Conservation (phyloP, 2,888 invertebrate species). For the Catocala fraxini region DNA sequence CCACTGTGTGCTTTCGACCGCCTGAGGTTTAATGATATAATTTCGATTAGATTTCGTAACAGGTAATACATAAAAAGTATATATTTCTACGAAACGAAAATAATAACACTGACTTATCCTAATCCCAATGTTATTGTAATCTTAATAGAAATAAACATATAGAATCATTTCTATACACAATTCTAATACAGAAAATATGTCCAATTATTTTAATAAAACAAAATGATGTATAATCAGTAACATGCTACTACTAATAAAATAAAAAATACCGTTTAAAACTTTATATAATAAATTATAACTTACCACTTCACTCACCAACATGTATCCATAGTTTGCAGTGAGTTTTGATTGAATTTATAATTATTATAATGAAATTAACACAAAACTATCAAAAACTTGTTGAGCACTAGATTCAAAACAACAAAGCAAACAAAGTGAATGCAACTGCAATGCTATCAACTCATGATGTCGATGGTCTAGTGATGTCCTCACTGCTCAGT, state of each 20-base stretch:
- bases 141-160: background rate
- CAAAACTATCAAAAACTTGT: constrained; percentile 39
- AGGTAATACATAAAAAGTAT: background rate
- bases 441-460: constrained; percentile 34
- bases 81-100: background rate
- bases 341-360: constrained; percentile 22
- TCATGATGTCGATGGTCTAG: constrained; percentile 17
- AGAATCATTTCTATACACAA: background rate
- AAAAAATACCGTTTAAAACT: constrained; percentile 20
- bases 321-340: constrained; percentile 28
- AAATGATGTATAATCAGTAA: background rate
- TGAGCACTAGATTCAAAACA: constrained; percentile 47
- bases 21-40: background rate
- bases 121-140: background rate
- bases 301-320: constrained; percentile 34
- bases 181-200: background rate
- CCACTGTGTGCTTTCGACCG: no score
- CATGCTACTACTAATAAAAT: background rate
- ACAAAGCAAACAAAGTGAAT: constrained; percentile 55
- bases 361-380: constrained; percentile 22
- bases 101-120: background rate
- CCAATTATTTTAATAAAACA: background rate
- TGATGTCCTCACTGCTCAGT: background rate
- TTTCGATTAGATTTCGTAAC: background rate
- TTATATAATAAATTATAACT: constrained; percentile 36